Evolutionary conservation across 2,797 vertebrate species (phyloP), one percentile per base, ranked within the genome.

Genomic region (Acestrorhynchus altus): DNA sequence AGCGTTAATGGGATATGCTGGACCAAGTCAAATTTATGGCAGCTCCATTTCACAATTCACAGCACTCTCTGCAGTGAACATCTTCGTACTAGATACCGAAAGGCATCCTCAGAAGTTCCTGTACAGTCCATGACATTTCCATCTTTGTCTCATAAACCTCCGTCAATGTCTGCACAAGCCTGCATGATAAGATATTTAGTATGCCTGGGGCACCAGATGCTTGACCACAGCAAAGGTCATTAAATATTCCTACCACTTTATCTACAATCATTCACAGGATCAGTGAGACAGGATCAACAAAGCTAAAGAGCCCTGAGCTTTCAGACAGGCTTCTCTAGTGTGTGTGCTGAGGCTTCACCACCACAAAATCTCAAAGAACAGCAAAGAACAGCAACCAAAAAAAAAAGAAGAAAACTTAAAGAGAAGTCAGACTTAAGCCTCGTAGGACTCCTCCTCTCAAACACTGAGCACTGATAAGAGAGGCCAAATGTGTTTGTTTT

Each of bases 391-490:
- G n/a, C n/a, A n/a, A n/a, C n/a, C n/a, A n/a, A n/a, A n/a, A n/a
- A n/a, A n/a, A n/a, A n/a, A n/a, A n/a, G n/a, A 56, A 11, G 28
- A 31, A 18, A 2, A 31, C 18, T 16, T 61, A n/a, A 63, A 35
- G 31, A 35, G 31, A 35, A 63, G 35, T 63, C 18, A 39, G 60
- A 40, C 60, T 40, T 2, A 6, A 28, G 35, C 60, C 60, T 63
- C 60, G 12, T 18, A 63, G 60, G 60, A 40, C 28, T 35, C 28
- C 39, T 18, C 60, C 11, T n/a, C 28, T 60, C 57, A 60, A 72
- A 60, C 44, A 74, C 16, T 15, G 20, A 28, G 60, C 9, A 2
- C 60, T 63, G 56, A 71, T 71, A 52, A 77, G 67, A 71, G 40
- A 42, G 60, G 20, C 28, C 60, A 57, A 35, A 35, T 18, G 13